Conservation (phyloP, 2,888 invertebrate genomes). For the Portevinia maculata region DNA sequence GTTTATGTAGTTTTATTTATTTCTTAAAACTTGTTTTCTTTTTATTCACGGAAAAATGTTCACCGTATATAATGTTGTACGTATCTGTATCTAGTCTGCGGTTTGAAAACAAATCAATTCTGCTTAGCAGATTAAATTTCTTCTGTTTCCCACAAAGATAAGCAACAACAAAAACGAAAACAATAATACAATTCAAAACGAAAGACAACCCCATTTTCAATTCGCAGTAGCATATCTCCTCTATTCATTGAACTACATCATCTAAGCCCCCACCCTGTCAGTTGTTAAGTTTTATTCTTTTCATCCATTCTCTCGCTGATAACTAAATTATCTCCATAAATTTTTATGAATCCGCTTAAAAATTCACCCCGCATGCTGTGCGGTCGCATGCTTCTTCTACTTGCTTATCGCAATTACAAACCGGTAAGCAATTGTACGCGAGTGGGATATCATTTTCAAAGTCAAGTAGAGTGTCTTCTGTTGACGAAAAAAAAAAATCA, state of each 20-base stretch:
- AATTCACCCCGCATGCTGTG: conserved; percentile 66
- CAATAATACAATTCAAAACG: conserved; percentile 39
- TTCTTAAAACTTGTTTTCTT: no score
- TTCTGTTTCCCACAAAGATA: conserved; percentile 32
- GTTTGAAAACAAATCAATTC: no score
- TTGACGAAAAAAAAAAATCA: conserved; percentile 1
- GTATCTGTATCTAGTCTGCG: no score
- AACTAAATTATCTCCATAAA: conserved; percentile 73
- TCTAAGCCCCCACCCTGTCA: conserved; percentile 22
- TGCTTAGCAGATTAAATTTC: no score
- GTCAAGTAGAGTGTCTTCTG: conserved; percentile 47
- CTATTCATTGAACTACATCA: conserved; percentile 44
- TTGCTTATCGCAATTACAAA: conserved; percentile 73
- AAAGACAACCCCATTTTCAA: conserved; percentile 27
- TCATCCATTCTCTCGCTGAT: conserved; percentile 66
- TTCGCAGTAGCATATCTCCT: conserved; percentile 52
- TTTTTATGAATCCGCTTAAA: conserved; percentile 73
- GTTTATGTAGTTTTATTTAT: no score
- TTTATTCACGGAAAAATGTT: no score
- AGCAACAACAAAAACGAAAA: background rate
- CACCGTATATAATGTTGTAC: no score
- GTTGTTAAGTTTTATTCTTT: conserved; percentile 73
- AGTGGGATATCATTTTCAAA: conserved; percentile 53
- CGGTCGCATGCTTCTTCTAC: conserved; percentile 38
- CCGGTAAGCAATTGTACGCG: conserved; percentile 73